These are phyloP conservation scores for Drosophila mercatorum DNA, from an alignment of 2,888 invertebrate species.

Conservation along the genomic window DNA sequence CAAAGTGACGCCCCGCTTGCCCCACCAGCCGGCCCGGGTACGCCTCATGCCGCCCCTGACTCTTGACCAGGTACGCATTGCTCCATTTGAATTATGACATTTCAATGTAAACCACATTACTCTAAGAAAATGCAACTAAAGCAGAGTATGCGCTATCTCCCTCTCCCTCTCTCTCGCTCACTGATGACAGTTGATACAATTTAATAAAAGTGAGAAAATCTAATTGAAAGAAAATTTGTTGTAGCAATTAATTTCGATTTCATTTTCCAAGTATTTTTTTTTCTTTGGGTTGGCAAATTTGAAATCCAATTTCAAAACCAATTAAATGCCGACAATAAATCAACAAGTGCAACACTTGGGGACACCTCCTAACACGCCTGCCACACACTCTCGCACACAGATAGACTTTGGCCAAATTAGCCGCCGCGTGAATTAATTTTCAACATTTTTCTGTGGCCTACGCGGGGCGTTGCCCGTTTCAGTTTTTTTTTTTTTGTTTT, in stretches of 20 bases:
- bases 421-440: slow-evolving; percentile 66
- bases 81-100: slow-evolving; percentile 78
- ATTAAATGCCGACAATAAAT: slow-evolving; percentile 80
- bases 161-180: neutral
- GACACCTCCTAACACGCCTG: slow-evolving; percentile 65
- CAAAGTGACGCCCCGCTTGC: slow-evolving; percentile 10
- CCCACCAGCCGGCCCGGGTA: neutral
- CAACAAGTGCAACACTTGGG: slow-evolving; percentile 74
- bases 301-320: slow-evolving; percentile 79
- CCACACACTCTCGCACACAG: slow-evolving; percentile 37
- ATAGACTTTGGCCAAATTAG: slow-evolving; percentile 63
- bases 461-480: slow-evolving; percentile 58
- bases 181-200: slow-evolving; percentile 4
- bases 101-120: slow-evolving; percentile 76
- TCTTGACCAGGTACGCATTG: slow-evolving; percentile 28
- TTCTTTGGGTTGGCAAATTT: slow-evolving; percentile 29
- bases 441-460: slow-evolving; percentile 51
- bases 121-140: slow-evolving; percentile 10
- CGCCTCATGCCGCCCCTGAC: slow-evolving; percentile 3
- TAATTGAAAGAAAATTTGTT: slow-evolving; percentile 75
- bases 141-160: slow-evolving; percentile 2
- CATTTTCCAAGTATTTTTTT: slow-evolving; percentile 7
- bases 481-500: neutral
- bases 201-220: slow-evolving; percentile 61
- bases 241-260: slow-evolving; percentile 63